Base-by-base conservation (phyloP, 1,140 invertebrate genomes). In the Cydia fagiglandana region DNA sequence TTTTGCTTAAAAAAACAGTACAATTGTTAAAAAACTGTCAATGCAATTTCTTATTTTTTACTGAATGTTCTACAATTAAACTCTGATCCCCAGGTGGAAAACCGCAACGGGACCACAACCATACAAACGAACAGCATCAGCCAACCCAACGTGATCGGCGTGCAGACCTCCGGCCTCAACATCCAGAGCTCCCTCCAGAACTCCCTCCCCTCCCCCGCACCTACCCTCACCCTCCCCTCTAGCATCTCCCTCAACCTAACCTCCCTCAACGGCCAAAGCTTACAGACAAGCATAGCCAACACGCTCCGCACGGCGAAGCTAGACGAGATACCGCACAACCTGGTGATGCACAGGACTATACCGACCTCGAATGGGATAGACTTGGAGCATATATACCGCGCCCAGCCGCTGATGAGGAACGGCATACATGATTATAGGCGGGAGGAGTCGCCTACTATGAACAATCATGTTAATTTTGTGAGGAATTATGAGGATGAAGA, bases 401-500 rank as follows among this genome's bases (percentile, higher is more conserved):
- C 64, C 2, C 86, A 84, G 45, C 78, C 85, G 3, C 9, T 87
- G 47, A 84, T 85, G 24, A 75, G 91, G 4, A 92, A 92, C 74
- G 91, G 91, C 2, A 81, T 90, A 13, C 87, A 92, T 73, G 88
- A 91, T 12, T 90, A 89, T 75, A 84, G 88, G 41, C 76, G 86
- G 15, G 88, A 90, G 7, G 74, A 83, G 34, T 86, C 88, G 1
- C 85, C 89, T 0, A 82, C 87, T 13, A 61, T 86, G 70, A 89
- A 88, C 75, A 88, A 85, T 68, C 84, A 88, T 80, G 89, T 90
- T 74, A 89, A 86, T 87, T 91, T 91, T 85, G 80, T 84, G 56
- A 88, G 83, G 90, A 91, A 74, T 61, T 91, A 89, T 76, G 90
- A 91, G 17, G 89, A 92, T 6, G 85, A 90, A 17, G 88, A 92